Conservation (phyloP, 1,140 invertebrate genomes). For the Lucilia cuprina region DNA sequence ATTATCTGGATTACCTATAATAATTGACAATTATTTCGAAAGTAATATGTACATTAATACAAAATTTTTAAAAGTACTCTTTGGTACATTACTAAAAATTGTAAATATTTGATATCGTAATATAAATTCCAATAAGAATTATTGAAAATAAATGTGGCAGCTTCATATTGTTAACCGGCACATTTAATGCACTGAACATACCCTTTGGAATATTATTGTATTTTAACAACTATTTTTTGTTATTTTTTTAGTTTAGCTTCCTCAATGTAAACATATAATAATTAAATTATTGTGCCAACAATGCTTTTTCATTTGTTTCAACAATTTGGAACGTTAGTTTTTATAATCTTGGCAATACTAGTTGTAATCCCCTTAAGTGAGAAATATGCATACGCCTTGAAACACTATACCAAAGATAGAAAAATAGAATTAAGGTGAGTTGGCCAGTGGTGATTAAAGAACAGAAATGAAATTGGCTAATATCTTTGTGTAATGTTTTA, state of each 20-base stretch:
- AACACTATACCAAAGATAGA: slow-evolving; percentile 34
- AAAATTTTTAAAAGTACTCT: no score
- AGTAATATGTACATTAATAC: no score
- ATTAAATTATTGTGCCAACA: slow-evolving; percentile 6
- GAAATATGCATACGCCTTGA: not conserved
- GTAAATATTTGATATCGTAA: no score
- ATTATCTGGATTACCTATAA: no score
- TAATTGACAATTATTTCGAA: no score
- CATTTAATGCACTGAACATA: not conserved
- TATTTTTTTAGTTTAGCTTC: not conserved
- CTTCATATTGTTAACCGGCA: not conserved
- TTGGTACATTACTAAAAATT: no score
- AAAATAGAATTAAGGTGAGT: slow-evolving; percentile 36
- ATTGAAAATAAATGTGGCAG: not conserved
- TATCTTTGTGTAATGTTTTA: slow-evolving; percentile 7
- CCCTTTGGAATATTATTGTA: not conserved
- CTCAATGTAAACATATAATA: not conserved
- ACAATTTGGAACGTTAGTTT: not conserved
- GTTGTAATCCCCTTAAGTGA: not conserved
- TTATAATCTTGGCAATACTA: not conserved
- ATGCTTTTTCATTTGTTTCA: not conserved
- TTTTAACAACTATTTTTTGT: not conserved
- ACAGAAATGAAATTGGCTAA: not conserved
- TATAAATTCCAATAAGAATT: not conserved
- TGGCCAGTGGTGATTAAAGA: not conserved